phyloP scores from a whole-genome alignment of 2,113 vertebrate genomes.

The Syngnathoides biaculeatus region DNA sequence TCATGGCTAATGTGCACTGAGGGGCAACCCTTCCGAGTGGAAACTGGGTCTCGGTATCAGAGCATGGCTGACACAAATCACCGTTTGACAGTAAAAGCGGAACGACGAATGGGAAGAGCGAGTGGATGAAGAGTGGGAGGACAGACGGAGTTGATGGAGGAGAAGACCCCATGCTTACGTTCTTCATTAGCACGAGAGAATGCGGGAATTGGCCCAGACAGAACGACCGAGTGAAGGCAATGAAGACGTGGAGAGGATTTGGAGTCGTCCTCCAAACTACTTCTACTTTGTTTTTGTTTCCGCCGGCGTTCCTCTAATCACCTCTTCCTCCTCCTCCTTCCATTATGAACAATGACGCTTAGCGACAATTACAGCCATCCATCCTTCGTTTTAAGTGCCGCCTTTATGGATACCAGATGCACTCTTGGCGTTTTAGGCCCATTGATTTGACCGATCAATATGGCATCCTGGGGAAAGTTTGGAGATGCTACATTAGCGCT shows the following conservation, averaged over 20 bases:
- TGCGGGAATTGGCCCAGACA: constrained; percentile 23
- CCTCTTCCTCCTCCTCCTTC: constrained; percentile 25
- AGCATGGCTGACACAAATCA: constrained; percentile 53
- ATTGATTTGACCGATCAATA: constrained; percentile 78
- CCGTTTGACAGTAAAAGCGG: constrained; percentile 35
- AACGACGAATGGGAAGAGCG: constrained; percentile 42
- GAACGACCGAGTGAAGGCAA: constrained; percentile 13
- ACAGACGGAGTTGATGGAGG: constrained; percentile 52
- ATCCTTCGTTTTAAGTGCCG: constrained; percentile 68
- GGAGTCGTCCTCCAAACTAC: constrained; percentile 1
- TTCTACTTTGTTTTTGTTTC: constrained; percentile 5
- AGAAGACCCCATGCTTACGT: constrained; percentile 58
- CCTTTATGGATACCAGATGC: constrained; percentile 72
- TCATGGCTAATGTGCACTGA: constrained; percentile 36
- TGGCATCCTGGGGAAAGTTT: constrained; percentile 65
- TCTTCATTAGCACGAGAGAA: constrained; percentile 69
- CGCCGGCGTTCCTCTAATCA: constrained; percentile 16
- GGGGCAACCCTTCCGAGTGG: constrained; percentile 43
- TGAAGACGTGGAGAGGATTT: neutral
- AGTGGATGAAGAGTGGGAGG: constrained; percentile 33
- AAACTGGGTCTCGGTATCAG: constrained; percentile 43
- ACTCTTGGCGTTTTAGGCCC: constrained; percentile 69
- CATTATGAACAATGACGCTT: constrained; percentile 49
- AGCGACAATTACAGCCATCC: constrained; percentile 53
- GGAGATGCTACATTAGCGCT: constrained; percentile 68